Percentiles rank a stretch among this genome's conserved stretches.
Conservation (phyloP, 2,113 vertebrate species). For the Embiotoca jacksoni region DNA sequence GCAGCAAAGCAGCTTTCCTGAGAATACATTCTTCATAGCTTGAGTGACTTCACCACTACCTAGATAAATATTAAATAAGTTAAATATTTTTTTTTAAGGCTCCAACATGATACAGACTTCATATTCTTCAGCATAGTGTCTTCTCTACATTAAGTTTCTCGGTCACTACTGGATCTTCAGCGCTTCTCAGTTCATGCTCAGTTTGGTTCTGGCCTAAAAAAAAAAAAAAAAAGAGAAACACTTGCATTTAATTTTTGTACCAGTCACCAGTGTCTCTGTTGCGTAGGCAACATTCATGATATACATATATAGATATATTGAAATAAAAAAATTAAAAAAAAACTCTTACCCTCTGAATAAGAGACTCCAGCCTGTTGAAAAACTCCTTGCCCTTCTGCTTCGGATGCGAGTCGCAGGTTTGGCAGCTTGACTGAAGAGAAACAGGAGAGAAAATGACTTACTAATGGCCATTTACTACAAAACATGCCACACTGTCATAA, state of each 20-base stretch:
- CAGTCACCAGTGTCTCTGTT: neutral
- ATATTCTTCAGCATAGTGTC: constrained; percentile 76
- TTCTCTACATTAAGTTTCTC: constrained; percentile 48
- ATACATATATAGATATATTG: neutral
- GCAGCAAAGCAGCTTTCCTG: constrained; percentile 64
- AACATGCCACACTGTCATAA: neutral
- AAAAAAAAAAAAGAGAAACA: neutral
- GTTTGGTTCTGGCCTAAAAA: constrained; percentile 44
- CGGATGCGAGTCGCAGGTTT: constrained; percentile 51
- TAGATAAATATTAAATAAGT: constrained; percentile 80
- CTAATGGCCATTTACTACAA: neutral
- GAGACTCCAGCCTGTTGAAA: constrained; percentile 55
- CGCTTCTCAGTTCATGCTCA: constrained; percentile 6
- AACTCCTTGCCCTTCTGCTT: constrained; percentile 49
- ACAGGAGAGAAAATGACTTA: neutral
- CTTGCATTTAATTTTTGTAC: neutral
- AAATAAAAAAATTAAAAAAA: neutral
- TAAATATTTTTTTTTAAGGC: constrained; percentile 63
- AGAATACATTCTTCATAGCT: constrained; percentile 31
- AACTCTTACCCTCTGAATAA: constrained; percentile 73
- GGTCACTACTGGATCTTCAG: constrained; percentile 1
- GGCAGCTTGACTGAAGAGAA: constrained; percentile 66
- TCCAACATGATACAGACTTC: constrained; percentile 15
- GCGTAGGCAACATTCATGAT: neutral
- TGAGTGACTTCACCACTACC: constrained; percentile 22